phyloP scores from a whole-genome alignment of 2,888 invertebrate genomes.

The Andrena dorsata region DNA sequence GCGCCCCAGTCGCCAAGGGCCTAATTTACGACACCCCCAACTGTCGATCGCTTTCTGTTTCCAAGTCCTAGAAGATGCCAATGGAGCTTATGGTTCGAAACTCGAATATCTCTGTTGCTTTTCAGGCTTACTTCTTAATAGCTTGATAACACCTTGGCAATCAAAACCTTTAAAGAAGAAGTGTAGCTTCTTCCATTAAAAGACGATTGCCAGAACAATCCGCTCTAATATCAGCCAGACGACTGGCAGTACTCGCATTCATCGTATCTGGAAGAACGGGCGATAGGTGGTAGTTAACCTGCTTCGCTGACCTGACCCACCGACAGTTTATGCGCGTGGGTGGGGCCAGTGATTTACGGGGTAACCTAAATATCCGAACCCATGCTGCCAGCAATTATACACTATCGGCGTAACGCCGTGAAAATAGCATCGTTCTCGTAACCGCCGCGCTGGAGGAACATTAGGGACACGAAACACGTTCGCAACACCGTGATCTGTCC shows the following conservation, averaged over 20 bases:
- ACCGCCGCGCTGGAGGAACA: background rate
- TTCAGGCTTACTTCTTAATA: no score
- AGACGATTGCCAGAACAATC: background rate
- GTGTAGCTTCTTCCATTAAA: no score
- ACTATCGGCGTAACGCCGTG: conserved; percentile 32
- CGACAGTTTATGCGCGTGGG: conserved; percentile 25
- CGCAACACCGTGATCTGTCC: background rate
- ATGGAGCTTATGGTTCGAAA: no score
- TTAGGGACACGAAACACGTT: conserved; percentile 27
- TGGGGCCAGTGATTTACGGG: conserved; percentile 47
- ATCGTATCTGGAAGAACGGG: conserved; percentile 29
- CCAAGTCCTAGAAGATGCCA: no score
- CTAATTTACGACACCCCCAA: no score
- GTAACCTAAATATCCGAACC: conserved; percentile 46
- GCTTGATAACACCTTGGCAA: no score
- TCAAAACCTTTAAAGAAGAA: background rate
- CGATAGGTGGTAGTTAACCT: conserved; percentile 48
- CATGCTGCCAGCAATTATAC: conserved; percentile 40
- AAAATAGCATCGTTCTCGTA: conserved; percentile 36
- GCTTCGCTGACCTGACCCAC: conserved; percentile 43
- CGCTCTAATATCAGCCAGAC: background rate
- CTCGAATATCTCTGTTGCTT: no score
- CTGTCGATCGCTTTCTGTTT: no score
- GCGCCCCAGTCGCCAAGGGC: no score
- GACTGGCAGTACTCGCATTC: conserved; percentile 16